Evolutionary conservation across 1,140 invertebrate genomes (phyloP), one percentile per base, ranked within the genome.

Genomic region (Drosophila nigromelanica): DNA sequence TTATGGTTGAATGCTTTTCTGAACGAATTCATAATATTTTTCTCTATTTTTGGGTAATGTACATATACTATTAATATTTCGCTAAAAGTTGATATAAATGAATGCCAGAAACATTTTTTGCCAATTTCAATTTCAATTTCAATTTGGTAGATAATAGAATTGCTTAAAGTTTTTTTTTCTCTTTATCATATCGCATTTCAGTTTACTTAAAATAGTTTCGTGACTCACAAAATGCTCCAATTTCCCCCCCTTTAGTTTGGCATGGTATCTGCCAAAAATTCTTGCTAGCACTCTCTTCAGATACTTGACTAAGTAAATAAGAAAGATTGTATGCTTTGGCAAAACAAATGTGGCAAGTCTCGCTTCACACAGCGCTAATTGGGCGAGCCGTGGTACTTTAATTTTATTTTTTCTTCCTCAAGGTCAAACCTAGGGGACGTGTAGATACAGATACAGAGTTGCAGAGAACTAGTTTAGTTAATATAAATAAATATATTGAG

Each of bases 301-400:
- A 48, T 45, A 52, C 18, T 30, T 45, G 21, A 33, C 15, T 51
- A n/a, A 18, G 15, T 55, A 72, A 58, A 72, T 50, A 72, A 39
- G 47, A n/a, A 54, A 45, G 30, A 67, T 52, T 67, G 55, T 56
- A 6, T 56, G 62, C 42, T 45, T 15, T 35, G 54, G 30, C 11
- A n/a, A 40, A 33, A 30, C 43, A 64, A 39, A 48, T 56, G 27
- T n/a, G 27, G 27, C 15, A 6, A 71, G 45, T 7, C 50, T 51
- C 18, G 43, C n/a, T 62, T 62, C 59, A 33, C 63, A 80, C 50
- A 60, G 51, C 60, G 67, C 40, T 81, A 82, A 78, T 72, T 78
- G 60, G 42, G 21, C 50, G 73, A 56, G 72, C 48, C 54, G 48
- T 47, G 50, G 48, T 30, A 33, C 50, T 50, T 54, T 12, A 47